Evolutionary conservation across 2,797 vertebrate species (phyloP), one percentile per base, ranked within the genome.

Genomic region (Sylvia borin): DNA sequence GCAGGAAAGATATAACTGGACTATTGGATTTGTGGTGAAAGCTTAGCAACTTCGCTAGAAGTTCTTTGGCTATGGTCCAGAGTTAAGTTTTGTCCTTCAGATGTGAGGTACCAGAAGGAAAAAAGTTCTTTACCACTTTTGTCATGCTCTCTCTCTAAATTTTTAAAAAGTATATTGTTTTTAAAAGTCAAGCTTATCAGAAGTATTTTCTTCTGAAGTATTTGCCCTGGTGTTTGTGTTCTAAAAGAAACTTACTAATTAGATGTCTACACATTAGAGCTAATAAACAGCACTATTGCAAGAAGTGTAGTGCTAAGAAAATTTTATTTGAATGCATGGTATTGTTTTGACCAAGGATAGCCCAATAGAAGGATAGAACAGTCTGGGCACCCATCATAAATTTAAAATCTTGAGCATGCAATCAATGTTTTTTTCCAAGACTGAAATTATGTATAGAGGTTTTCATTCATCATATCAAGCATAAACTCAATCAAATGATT

Each of bases 1-100:
- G 38, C 51, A 57, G 79, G 73, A 76, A 94, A 95, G 88, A 91
- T 94, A 25, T 72, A 93, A 81, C 86, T 93, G 87, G 81, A 92
- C 83, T 73, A 34, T 38, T 81, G 45, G n/a, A 54, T 87, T 91
- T 92, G 58, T 88, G 51, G 75, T 88, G 79, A 74, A 93, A 95
- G 16, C 81, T 88, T 95, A 95, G 19, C 73, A 93, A 75, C 72
- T 72, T 77, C 85, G 11, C 51, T 64, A 26, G 34, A 91, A 91
- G 36, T 53, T 60, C 91, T 88, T 90, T 70, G 86, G 84, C 72
- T 90, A 2, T 48, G 48, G 75, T 81, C 50, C 76, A 70, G 71
- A 80, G 21, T 62, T 60, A 74, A 74, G 45, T 42, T 92, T 5
- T 78, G 2, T 47, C 58, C 57, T 58, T 60, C 40, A 65, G 25